Conservation (phyloP, 2,797 vertebrate species). For the Sebastes steindachneri region DNA sequence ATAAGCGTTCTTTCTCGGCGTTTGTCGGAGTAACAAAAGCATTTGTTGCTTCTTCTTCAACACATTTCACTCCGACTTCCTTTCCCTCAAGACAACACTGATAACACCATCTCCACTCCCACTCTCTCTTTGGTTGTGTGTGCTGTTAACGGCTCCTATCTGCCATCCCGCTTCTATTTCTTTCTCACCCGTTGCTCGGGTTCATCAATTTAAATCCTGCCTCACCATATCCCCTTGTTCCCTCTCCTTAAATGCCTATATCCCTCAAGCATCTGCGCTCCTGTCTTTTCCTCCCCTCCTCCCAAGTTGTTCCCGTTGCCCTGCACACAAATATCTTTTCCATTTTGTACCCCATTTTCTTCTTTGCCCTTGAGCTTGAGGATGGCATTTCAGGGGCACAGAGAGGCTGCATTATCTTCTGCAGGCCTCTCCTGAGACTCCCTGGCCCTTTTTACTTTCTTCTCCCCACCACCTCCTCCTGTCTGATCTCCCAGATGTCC, state of each 20-base stretch:
- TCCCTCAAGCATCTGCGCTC: slow-evolving; percentile 59
- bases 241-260: slow-evolving; percentile 53
- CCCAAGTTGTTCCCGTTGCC: slow-evolving; percentile 18
- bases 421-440: slow-evolving; percentile 46
- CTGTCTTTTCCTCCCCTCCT: neutral
- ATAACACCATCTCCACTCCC: slow-evolving; percentile 10
- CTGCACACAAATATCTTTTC: slow-evolving; percentile 44
- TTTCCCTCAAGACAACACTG: slow-evolving; percentile 27
- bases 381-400: slow-evolving; percentile 65
- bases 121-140: slow-evolving; percentile 24
- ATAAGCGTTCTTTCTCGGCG: neutral
- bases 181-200: slow-evolving; percentile 18
- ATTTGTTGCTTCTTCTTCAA: slow-evolving; percentile 10
- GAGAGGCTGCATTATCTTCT: slow-evolving; percentile 57
- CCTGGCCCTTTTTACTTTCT: slow-evolving; percentile 36
- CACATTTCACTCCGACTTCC: slow-evolving; percentile 30
- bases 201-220: slow-evolving; percentile 58
- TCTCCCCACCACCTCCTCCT: slow-evolving; percentile 17
- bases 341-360: slow-evolving; percentile 57
- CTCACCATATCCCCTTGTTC: slow-evolving; percentile 17
- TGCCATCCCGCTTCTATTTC: slow-evolving; percentile 33
- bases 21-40: slow-evolving; percentile 29
- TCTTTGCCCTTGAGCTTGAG: slow-evolving; percentile 62
- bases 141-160: slow-evolving; percentile 48
- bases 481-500: slow-evolving; percentile 37